These are phyloP conservation scores for Antheraea yamamai DNA, from an alignment of 2,888 invertebrate species.

Conservation along the genomic window DNA sequence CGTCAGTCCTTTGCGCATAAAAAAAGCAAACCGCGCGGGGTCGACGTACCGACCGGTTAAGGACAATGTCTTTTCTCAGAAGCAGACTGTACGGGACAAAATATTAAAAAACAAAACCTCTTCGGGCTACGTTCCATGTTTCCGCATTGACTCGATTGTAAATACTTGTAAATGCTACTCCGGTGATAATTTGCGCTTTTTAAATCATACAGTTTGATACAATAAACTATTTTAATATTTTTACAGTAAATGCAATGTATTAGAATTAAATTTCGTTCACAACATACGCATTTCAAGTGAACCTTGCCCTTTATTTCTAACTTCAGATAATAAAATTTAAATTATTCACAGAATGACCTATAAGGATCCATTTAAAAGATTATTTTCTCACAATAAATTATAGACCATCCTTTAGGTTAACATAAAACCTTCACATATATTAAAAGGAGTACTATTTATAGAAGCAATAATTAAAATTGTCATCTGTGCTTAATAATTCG, in stretches of 20 bases:
- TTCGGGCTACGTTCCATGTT: slow-evolving; percentile 44
- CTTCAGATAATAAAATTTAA: neutral
- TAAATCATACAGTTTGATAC: neutral
- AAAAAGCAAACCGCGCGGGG: slow-evolving; percentile 50
- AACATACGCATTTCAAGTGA: neutral
- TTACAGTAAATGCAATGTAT: neutral
- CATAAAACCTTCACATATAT: neutral
- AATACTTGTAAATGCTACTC: slow-evolving; percentile 21
- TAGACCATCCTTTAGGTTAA: neutral
- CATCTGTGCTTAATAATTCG: neutral
- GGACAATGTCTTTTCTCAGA: slow-evolving; percentile 74
- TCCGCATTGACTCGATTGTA: slow-evolving; percentile 42
- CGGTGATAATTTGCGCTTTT: neutral
- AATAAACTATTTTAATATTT: neutral
- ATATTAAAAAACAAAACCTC: slow-evolving; percentile 55
- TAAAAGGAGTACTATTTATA: neutral
- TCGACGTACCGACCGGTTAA: slow-evolving; percentile 57
- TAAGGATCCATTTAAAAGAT: slow-evolving; percentile 10
- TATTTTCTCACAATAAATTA: slow-evolving; percentile 12
- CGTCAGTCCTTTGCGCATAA: slow-evolving; percentile 37
- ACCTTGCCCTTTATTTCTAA: neutral
- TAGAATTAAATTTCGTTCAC: neutral
- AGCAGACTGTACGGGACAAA: slow-evolving; percentile 49
- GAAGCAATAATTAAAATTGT: neutral
- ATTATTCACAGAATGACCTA: slow-evolving; percentile 11